phyloP scores from a whole-genome alignment of 1,140 invertebrate species.

The Periplaneta americana region DNA sequence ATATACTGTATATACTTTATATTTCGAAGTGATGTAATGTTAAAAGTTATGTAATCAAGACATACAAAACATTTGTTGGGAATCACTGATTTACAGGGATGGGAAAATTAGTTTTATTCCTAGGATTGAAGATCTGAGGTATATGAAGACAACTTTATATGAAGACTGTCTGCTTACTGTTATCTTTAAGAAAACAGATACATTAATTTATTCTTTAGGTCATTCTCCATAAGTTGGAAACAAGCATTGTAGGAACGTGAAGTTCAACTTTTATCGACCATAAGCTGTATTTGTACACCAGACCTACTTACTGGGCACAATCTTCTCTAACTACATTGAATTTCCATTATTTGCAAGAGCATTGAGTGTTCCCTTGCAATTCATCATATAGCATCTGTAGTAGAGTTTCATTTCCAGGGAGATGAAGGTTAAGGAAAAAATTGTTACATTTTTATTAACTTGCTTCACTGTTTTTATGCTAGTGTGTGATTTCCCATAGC shows the following conservation, averaged over 20 bases:
- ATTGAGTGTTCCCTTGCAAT: no score
- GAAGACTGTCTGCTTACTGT: not conserved
- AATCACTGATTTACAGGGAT: not conserved
- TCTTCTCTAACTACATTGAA: no score
- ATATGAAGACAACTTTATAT: not conserved
- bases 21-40: no score
- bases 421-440: no score
- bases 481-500: constrained; percentile 25
- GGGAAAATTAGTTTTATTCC: not conserved
- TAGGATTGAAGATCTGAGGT: not conserved
- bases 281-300: no score
- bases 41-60: no score
- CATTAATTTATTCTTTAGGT: not conserved
- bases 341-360: no score
- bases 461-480: not conserved
- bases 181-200: not conserved
- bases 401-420: no score
- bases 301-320: no score
- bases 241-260: not conserved
- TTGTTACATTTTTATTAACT: not conserved
- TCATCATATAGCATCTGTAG: not conserved
- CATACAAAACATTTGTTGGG: no score
- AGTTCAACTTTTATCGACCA: no score
- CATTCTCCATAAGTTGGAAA: not conserved
- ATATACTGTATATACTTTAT: no score